phyloP scores from a whole-genome alignment of 2,888 invertebrate genomes.

The Trichacis sp. region DNA sequence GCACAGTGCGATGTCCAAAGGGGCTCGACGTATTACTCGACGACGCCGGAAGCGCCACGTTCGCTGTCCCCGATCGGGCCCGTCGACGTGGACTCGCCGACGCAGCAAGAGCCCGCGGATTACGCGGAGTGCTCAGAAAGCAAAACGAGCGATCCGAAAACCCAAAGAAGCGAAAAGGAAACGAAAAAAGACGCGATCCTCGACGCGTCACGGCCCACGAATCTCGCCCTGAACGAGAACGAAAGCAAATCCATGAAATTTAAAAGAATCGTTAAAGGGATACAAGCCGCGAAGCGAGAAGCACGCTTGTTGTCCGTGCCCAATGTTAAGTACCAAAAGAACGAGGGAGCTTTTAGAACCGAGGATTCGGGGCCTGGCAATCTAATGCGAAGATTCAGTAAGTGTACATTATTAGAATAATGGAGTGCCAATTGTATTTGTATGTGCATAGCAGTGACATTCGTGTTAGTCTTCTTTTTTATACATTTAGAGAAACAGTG shows the following conservation, averaged over 20 bases:
- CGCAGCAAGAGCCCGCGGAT: background rate
- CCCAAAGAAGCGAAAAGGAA: background rate
- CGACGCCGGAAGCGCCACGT: slow-evolving; percentile 45
- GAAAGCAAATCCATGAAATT: slow-evolving; percentile 49
- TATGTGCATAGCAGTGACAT: slow-evolving; percentile 43
- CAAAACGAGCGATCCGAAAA: background rate
- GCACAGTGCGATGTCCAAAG: slow-evolving; percentile 26
- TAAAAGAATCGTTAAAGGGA: slow-evolving; percentile 52
- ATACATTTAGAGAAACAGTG: slow-evolving; percentile 11
- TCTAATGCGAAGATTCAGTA: slow-evolving; percentile 89
- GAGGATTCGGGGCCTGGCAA: slow-evolving; percentile 72
- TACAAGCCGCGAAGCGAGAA: slow-evolving; percentile 70
- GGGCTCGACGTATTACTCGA: slow-evolving; percentile 27
- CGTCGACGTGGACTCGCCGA: slow-evolving; percentile 61
- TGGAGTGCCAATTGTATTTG: slow-evolving; percentile 44
- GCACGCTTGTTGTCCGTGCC: slow-evolving; percentile 82
- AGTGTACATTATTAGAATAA: slow-evolving; percentile 72
- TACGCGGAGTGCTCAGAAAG: background rate
- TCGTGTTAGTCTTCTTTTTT: slow-evolving; percentile 39
- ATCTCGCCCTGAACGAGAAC: slow-evolving; percentile 48
- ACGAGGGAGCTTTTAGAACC: slow-evolving; percentile 69
- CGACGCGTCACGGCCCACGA: slow-evolving; percentile 46
- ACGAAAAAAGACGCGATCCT: background rate
- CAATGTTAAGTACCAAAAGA: slow-evolving; percentile 78
- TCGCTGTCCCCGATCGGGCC: slow-evolving; percentile 59